Percentiles rank a stretch among this genome's conserved stretches.
phyloP scores from a whole-genome alignment of 2,888 invertebrate genomes.

The Mechanitis messenoides region DNA sequence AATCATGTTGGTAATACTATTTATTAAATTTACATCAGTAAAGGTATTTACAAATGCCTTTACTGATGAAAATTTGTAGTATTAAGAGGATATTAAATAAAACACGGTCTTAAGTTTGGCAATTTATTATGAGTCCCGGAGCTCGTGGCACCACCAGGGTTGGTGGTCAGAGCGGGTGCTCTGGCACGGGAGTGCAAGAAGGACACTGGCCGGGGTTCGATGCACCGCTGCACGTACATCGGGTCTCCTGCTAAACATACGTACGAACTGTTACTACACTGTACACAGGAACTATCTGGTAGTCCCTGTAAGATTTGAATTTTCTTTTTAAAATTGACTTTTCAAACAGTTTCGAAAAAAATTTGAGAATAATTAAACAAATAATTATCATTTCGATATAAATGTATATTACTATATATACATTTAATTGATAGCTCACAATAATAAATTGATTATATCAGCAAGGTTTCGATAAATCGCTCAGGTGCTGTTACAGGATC shows the following conservation, averaged over 20 bases:
- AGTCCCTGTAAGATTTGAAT: too few species aligned
- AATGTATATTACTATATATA: too few species aligned
- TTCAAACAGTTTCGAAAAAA: not conserved
- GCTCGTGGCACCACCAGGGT: conserved; percentile 31
- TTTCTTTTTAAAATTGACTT: too few species aligned
- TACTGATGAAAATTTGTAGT: not conserved
- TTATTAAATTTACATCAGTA: too few species aligned
- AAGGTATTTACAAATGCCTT: too few species aligned
- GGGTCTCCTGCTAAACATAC: conserved; percentile 37
- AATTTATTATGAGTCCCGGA: not conserved
- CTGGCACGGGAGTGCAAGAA: conserved; percentile 35
- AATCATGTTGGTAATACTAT: too few species aligned
- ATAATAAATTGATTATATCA: too few species aligned
- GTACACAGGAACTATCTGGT: too few species aligned
- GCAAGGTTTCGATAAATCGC: too few species aligned
- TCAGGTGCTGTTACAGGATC: too few species aligned
- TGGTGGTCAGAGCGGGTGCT: conserved; percentile 34
- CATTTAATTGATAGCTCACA: too few species aligned
- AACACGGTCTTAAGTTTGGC: not conserved
- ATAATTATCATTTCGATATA: too few species aligned
- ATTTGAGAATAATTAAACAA: not conserved
- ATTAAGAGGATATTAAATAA: not conserved
- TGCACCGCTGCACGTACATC: conserved; percentile 47
- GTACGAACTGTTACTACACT: not conserved
- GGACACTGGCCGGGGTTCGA: conserved; percentile 39